Evolutionary conservation across 1,140 invertebrate genomes (phyloP), one percentile per base, ranked within the genome.

Genomic region (Temnothorax nylanderi): DNA sequence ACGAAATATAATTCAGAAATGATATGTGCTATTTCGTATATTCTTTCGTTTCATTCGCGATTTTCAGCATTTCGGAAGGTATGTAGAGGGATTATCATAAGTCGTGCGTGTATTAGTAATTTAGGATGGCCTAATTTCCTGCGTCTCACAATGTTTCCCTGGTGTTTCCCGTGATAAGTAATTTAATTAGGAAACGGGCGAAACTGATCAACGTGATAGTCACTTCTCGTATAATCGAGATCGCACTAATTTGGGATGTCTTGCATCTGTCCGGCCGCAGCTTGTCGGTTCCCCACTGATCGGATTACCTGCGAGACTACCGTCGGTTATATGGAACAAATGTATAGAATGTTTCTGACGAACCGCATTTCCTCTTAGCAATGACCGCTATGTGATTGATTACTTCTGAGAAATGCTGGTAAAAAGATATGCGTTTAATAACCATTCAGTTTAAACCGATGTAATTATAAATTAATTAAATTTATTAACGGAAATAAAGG

Each of bases 241-340:
- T 84, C 13, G 8, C 13, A 34, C n/a, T 82, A 84, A 84, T 75
- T 84, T 75, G 54, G 32, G 54, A 47, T 26, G 26, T 41, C 26
- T 60, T 26, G 11, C 6, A 18, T 74, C 13, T 44, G 71, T 82
- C 41, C 7, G 11, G 32, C 41, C 69, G 32, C 51, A 60, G 54
- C 18, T 84, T 80, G 77, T 67, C 11, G 77, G 77, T 80, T 84
- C 11, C 13, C 69, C 56, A 26, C 26, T 62, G 80, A 84, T 84
- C 80, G 67, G 80, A 75, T 84, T 84, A 84, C 41, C 13, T 84
- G 54, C 32, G 26, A 60, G 32, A 41, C 41, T 74, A 82, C 51
- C 51, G 41, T 74, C 64, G 11, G 7, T 13, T 1, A 26, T 75
- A 47, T 26, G 26, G 26, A 26, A 84, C 69, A 84, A 74, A 60